Evolutionary conservation across 2,113 vertebrate genomes (phyloP), one percentile per base, ranked within the genome.

Genomic region (Trichomycterus rosablanca): DNA sequence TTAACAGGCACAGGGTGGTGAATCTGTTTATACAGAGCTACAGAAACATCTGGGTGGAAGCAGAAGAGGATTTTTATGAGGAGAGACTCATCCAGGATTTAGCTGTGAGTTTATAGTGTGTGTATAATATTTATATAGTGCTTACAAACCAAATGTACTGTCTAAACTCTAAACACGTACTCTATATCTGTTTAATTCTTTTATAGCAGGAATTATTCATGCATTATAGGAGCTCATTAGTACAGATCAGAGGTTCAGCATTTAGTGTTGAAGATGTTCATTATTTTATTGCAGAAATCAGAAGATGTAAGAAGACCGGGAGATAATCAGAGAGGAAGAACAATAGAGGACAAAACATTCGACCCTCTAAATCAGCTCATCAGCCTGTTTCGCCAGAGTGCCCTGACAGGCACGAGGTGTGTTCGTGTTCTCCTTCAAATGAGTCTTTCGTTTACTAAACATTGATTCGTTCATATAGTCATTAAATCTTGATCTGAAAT

Each of bases 21-120:
- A 97, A 97, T 74, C 86, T 98, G 37, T 98, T 98, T 76, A 89
- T 98, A 72, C 93, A 93, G 83, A 91, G 92, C 60, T 98, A 95
- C 80, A 92, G 90, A 60, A 94, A 92, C 78, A 87, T 87, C 39
- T 98, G 94, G 95, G 90, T 98, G 75, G 91, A 92, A 64, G 85
- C 88, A 43, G 92, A 93, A 72, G 89, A 90, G 15, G 86, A 90
- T 59, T 90, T 85, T 74, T 92, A 90, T 78, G 91, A 95, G 81
- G 92, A 97, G 72, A 92, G 87, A 63, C 83, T 97, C 46, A 91
- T 96, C 71, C 91, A 96, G 82, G 92, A 96, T 71, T 89, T 98
- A 82, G 89, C 95, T 63, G 93, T 98, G 83, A 16, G 88, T 83
- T 60, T 10, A 6, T 5, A 10, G 30, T 32, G n/a, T n/a, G n/a